phyloP scores from a whole-genome alignment of 2,888 invertebrate species.

The Asteroscopus sphinx region DNA sequence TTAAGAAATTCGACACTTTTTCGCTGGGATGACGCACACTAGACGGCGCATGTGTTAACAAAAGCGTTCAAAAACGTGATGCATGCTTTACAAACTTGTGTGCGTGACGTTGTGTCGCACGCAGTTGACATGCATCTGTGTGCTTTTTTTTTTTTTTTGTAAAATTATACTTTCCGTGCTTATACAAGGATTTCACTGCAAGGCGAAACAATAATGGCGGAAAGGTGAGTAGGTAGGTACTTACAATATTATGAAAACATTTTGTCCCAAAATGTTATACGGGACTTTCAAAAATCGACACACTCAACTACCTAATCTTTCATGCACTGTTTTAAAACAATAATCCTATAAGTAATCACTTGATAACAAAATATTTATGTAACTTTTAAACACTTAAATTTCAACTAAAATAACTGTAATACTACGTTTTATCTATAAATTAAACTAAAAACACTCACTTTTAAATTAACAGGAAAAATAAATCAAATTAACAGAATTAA shows the following conservation, averaged over 20 bases:
- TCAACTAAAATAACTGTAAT: slow-evolving; percentile 1
- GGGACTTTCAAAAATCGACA: neutral
- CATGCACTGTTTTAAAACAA: slow-evolving; percentile 11
- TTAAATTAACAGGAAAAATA: neutral
- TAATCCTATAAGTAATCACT: slow-evolving; percentile 22
- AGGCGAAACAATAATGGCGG: too few species aligned
- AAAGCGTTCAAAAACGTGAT: too few species aligned
- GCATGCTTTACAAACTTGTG: too few species aligned
- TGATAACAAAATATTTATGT: slow-evolving; percentile 31
- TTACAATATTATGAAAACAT: neutral
- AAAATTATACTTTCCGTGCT: too few species aligned
- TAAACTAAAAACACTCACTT: neutral
- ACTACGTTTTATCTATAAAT: neutral
- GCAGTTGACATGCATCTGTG: too few species aligned
- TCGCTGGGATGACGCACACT: too few species aligned
- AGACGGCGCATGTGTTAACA: too few species aligned
- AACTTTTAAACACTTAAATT: slow-evolving; percentile 9
- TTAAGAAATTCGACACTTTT: too few species aligned
- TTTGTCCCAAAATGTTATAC: neutral
- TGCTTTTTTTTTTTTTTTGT: too few species aligned
- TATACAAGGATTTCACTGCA: too few species aligned
- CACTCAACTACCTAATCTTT: too few species aligned
- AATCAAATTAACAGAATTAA: neutral
- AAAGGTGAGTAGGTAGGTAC: neutral
- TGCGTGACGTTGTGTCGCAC: too few species aligned